phyloP scores from a whole-genome alignment of 1,140 invertebrate genomes.

The Brachionus koreanus region DNA sequence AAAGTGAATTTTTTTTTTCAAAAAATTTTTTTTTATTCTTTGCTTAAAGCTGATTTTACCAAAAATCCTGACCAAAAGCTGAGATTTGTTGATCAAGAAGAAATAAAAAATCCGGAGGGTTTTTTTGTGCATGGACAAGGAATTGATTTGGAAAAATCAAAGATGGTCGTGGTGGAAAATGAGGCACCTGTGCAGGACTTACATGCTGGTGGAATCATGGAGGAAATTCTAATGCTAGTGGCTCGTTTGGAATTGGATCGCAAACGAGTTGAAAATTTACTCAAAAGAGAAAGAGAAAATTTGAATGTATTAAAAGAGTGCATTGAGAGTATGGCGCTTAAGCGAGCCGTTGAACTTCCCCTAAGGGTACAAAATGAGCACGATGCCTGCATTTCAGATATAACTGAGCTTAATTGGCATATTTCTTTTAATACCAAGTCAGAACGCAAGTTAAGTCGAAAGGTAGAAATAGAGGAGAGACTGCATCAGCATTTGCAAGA shows the following conservation, averaged over 20 bases:
- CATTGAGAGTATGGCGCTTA: slow-evolving; percentile 29
- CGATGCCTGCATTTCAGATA: slow-evolving; percentile 41
- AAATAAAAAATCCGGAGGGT: background rate
- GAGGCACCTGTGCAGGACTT: background rate
- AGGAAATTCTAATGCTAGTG: slow-evolving; percentile 22
- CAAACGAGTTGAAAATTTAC: background rate
- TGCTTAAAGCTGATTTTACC: background rate
- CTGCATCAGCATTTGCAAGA: background rate
- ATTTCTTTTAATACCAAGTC: slow-evolving; percentile 37
- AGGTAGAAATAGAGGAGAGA: slow-evolving; percentile 12
- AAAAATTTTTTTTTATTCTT: background rate
- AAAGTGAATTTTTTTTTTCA: background rate
- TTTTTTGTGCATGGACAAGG: background rate
- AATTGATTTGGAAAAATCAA: background rate
- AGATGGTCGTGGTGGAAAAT: background rate
- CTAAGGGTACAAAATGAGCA: slow-evolving; percentile 25
- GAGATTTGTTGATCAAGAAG: background rate
- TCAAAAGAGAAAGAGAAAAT: slow-evolving; percentile 24
- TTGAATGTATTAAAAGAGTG: background rate
- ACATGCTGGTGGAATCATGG: background rate
- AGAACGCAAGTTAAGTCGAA: background rate
- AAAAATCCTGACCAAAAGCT: background rate
- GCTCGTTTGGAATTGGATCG: slow-evolving; percentile 35
- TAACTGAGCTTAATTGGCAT: slow-evolving; percentile 41
- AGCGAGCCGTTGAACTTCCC: slow-evolving; percentile 29